These are phyloP conservation scores for Zapus hudsonius DNA, from an alignment of 2,113 vertebrate genomes.

Conservation along the genomic window DNA sequence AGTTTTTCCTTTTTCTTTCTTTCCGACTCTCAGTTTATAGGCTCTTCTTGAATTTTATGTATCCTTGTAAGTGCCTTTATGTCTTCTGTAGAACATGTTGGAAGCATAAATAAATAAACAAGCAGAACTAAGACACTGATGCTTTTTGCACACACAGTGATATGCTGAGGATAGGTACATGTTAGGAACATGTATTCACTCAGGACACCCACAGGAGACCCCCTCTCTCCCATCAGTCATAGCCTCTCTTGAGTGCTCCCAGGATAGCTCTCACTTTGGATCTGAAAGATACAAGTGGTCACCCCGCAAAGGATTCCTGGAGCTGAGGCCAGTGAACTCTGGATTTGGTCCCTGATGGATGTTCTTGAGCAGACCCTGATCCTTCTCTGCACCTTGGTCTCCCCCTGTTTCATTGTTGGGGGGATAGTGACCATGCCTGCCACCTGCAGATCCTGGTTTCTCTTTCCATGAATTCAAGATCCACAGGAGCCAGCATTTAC, in stretches of 20 bases:
- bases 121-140: neutral
- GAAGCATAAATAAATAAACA: constrained; percentile 24
- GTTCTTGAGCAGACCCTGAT: neutral
- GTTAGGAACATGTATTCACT: fast-evolving
- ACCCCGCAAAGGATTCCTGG: neutral
- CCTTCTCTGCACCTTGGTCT: neutral
- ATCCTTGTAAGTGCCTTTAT: constrained; percentile 55
- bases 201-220: neutral
- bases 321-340: neutral
- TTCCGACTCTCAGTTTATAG: constrained; percentile 49
- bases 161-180: neutral
- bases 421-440: neutral
- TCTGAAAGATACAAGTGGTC: neutral
- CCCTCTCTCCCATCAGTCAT: fast-evolving
- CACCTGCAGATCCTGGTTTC: neutral
- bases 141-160: neutral
- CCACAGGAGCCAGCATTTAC: neutral
- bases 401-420: neutral
- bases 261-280: neutral
- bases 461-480: neutral
- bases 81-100: constrained; percentile 29
- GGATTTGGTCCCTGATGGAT: neutral
- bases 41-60: constrained; percentile 55
- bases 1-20: neutral
- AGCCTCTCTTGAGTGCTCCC: neutral